These are phyloP conservation scores for Leucoptera coffeella DNA, from an alignment of 2,888 invertebrate genomes.

Conservation along the genomic window DNA sequence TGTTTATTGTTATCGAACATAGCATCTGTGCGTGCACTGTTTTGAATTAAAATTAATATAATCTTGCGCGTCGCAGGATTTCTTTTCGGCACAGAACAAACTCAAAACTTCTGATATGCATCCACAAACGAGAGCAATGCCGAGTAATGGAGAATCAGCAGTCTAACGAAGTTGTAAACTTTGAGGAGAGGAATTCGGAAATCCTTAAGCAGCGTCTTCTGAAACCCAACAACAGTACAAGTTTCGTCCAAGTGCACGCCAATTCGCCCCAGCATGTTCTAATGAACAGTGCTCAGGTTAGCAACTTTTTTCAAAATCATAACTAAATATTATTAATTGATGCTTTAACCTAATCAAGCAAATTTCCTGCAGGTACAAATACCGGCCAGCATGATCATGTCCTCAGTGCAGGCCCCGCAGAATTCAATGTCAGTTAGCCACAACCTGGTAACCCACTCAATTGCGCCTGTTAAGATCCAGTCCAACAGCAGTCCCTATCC, in stretches of 20 bases:
- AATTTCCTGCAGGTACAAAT: conserved; percentile 36
- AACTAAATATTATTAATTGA: conserved; percentile 12
- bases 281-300: conserved; percentile 40
- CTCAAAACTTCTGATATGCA: conserved; percentile 33
- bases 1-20: no score
- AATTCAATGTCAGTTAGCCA: conserved; percentile 39
- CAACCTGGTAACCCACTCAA: conserved; percentile 35
- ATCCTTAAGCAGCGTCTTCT: conserved; percentile 23
- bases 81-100: no score
- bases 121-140: conserved; percentile 20
- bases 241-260: no score
- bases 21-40: no score
- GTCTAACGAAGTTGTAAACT: conserved; percentile 48
- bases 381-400: conserved; percentile 46
- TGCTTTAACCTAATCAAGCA: no score
- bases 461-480: conserved; percentile 41
- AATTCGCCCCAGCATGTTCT: no score
- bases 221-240: no score
- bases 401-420: conserved; percentile 39
- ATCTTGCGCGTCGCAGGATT: no score
- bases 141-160: conserved; percentile 47
- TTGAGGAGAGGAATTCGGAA: conserved; percentile 46
- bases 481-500: conserved; percentile 31
- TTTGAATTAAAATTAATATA: no score
- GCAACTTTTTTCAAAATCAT: conserved; percentile 11